These are phyloP conservation scores for Pantelozetes paolii DNA, from an alignment of 2,888 invertebrate species.

Conservation along the genomic window DNA sequence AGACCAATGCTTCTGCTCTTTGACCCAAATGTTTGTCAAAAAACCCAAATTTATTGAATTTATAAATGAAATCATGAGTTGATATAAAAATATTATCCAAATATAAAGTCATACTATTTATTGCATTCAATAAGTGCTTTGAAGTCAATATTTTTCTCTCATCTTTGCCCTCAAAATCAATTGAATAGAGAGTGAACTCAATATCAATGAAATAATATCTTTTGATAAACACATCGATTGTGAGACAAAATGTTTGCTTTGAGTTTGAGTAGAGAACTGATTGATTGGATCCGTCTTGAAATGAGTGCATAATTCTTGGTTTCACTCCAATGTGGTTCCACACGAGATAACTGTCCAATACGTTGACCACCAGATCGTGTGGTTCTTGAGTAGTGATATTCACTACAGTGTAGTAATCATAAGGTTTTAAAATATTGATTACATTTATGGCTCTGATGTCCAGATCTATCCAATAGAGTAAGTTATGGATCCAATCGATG, in stretches of 20 bases:
- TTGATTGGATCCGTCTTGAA: constrained; percentile 24
- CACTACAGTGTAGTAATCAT: background rate
- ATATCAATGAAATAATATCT: constrained; percentile 17
- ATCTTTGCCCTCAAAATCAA: constrained; percentile 4
- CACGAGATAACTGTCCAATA: background rate
- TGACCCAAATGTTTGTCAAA: background rate
- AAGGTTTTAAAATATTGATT: background rate
- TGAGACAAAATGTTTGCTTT: constrained; percentile 5
- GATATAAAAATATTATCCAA: background rate
- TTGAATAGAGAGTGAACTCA: background rate
- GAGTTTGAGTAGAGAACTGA: background rate
- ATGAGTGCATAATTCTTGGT: background rate
- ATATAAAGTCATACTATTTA: background rate
- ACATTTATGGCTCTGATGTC: constrained; percentile 16
- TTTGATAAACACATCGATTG: constrained; percentile 13
- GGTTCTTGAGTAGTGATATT: background rate
- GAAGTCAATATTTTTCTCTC: background rate
- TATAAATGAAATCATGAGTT: background rate
- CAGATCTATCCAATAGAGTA: constrained; percentile 14
- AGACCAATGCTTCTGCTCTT: constrained; percentile 5
- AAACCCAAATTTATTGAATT: background rate
- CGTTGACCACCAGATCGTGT: background rate
- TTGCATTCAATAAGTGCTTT: background rate
- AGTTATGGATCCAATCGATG: constrained; percentile 1
- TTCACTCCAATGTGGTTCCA: background rate